phyloP scores from a whole-genome alignment of 92 coral and sea anemone species.

The Porites rus region DNA sequence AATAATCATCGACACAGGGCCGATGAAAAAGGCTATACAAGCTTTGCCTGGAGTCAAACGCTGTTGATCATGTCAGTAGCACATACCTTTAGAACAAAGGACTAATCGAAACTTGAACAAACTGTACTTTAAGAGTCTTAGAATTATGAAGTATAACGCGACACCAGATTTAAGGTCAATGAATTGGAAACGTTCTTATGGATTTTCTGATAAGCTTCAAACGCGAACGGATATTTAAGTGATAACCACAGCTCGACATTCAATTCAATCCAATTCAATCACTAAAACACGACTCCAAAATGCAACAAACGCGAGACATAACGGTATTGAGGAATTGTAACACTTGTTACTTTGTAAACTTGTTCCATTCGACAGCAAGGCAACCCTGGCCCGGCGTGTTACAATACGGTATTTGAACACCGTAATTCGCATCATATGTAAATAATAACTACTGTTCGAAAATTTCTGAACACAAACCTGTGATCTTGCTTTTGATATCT shows the following conservation, averaged over 20 bases:
- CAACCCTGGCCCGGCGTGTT: not conserved
- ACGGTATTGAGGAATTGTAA: not conserved
- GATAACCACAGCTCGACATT: not conserved
- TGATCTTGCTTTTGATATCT: slow-evolving; percentile 33
- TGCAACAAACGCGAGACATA: not conserved
- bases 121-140: not conserved
- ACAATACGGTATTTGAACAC: not conserved
- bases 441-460: not conserved
- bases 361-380: not conserved
- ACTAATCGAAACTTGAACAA: too few species aligned
- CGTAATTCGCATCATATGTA: not conserved
- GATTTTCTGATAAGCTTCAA: not conserved
- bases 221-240: not conserved
- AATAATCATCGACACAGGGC: slow-evolving; percentile 4
- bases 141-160: not conserved
- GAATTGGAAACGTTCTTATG: not conserved
- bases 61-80: not conserved
- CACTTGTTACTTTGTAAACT: too few species aligned
- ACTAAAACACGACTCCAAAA: not conserved
- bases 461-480: slow-evolving; percentile 32
- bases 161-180: slow-evolving; percentile 5
- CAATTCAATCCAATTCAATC: not conserved
- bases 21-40: not conserved
- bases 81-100: too few species aligned
- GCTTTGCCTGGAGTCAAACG: not conserved